phyloP scores from a whole-genome alignment of 2,888 invertebrate genomes.

The Salticus scenicus region DNA sequence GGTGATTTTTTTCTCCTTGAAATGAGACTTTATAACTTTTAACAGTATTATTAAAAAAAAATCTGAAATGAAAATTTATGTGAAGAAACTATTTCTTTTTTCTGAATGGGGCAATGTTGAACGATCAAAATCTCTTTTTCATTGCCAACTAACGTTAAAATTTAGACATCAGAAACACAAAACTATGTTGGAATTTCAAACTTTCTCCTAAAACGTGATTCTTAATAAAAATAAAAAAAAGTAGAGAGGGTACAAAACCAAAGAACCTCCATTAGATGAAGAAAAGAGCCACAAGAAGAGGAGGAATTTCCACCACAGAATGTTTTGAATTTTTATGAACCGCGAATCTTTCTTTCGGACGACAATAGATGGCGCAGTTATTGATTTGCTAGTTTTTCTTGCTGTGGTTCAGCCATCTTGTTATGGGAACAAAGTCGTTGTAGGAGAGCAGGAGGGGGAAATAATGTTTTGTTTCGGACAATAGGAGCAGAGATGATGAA shows the following conservation, averaged over 20 bases:
- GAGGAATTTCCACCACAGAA: conserved; percentile 19
- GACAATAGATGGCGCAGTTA: conserved; percentile 27
- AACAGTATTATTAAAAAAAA: too few species aligned
- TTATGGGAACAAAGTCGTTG: conserved; percentile 10
- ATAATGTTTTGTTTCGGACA: conserved; percentile 26
- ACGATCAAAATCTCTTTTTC: not conserved
- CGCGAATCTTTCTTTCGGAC: conserved; percentile 10
- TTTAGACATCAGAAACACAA: conserved; percentile 16
- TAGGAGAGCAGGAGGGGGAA: conserved; percentile 1
- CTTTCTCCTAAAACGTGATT: conserved; percentile 4
- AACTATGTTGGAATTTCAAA: conserved; percentile 16
- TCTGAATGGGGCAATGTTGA: not conserved
- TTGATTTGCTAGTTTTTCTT: conserved; percentile 26
- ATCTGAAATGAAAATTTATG: too few species aligned
- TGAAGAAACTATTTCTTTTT: not conserved
- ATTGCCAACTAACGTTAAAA: not conserved
- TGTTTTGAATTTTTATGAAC: conserved; percentile 28
- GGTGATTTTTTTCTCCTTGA: too few species aligned
- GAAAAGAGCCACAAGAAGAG: conserved; percentile 21
- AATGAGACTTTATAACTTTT: too few species aligned
- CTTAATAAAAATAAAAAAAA: not conserved
- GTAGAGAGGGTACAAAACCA: conserved; percentile 2
- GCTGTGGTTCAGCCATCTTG: conserved; percentile 24
- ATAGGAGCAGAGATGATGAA: conserved; percentile 19
- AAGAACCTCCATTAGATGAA: conserved; percentile 23